Evolutionary conservation across 2,113 vertebrate genomes (phyloP), one percentile per base, ranked within the genome.

Genomic region (Nesoenas mayeri): DNA sequence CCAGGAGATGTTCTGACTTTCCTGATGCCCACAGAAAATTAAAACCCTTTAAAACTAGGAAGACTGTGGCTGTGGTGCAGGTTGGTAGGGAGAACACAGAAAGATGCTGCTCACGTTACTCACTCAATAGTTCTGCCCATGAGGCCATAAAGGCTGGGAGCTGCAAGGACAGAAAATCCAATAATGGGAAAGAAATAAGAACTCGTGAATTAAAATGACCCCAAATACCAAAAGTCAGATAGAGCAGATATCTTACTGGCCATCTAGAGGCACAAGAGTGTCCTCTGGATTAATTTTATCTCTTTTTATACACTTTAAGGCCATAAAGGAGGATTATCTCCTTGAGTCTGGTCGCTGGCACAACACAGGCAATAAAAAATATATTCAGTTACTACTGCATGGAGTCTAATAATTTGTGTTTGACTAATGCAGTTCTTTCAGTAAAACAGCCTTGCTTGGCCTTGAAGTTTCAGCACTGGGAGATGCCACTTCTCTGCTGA

Each of bases 231-330:
- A 29, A 94, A 93, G 82, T 86, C 85, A 81, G 79, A 93, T 85
- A 79, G 36, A 85, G 26, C 4, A 93, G 82, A 60, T 88, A 94
- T 85, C 71, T 95, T 89, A 7, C 42, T 83, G 74, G 71, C 21
- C 62, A 93, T 94, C 91, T 75, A 64, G 42, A 88, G 82, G 38
- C 79, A 86, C 34, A 67, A 74, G 50, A 90, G 42, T 83, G 42
- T 95, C 92, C 57, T 78, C 75, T 86, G 73, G 88, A 91, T 83
- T 85, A 79, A 88, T 95, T 93, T 91, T 88, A 90, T 94, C 81
- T 70, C 75, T 3, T 96, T 96, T 95, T 80, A 88, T 91, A 78
- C 64, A 84, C 66, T 90, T 88, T 71, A 84, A 88, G 47, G 51
- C 71, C 60, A 88, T 93, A 86, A 96, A 94, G 56, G 42, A 90